Evolutionary conservation across 2,888 invertebrate species (phyloP), one percentile per base, ranked within the genome.

Genomic region (Sphaerophoria taeniata): DNA sequence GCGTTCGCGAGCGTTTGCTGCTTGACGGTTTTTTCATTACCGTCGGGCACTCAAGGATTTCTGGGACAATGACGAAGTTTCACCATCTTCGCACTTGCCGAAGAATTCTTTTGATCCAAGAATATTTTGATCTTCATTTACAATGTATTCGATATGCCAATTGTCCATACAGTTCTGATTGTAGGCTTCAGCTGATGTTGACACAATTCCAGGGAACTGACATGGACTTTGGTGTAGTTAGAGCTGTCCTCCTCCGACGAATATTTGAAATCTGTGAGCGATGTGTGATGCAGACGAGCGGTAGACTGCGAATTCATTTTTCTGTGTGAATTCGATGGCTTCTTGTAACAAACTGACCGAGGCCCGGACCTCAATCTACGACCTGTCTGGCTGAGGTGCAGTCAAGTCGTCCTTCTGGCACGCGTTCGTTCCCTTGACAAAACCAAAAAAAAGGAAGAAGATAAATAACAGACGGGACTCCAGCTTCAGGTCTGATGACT

Each of bases 1-100:
- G 61, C 96, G 92, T 90, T 96, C 96, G 0, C 96, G 92, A 0
- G 95, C 96, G 90, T 96, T 96, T 2, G 96, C 96, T 2, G 96
- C 96, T 61, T 95, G 92, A 36, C 96, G 92, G 92, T 65, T 94
- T 93, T 88, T 94, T 93, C 80, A 94, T 88, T 6, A 95, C 93
- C 0, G 93, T 93, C 31, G 94, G 94, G 56, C 55, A 11, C 39
- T 39, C 6, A 58, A 51, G 70, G 67, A 84, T 39, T 81, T 73
- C 31, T 53, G 71, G 0, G 81, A 79, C 6, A 80, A 81, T 0
- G 80, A 79, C 47, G 81, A 85, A 2, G 76, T 76, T 47, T 76
- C 76, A 2, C 76, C 81, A 7, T n/a, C n/a, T n/a, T n/a, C n/a
- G n/a, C n/a, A n/a, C n/a, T n/a, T n/a, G n/a, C n/a, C n/a, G n/a